Percentiles rank a stretch among this genome's conserved stretches.
Evolutionary conservation across 1,140 invertebrate genomes (phyloP).

Genomic region (Zaprionus inermis): DNA sequence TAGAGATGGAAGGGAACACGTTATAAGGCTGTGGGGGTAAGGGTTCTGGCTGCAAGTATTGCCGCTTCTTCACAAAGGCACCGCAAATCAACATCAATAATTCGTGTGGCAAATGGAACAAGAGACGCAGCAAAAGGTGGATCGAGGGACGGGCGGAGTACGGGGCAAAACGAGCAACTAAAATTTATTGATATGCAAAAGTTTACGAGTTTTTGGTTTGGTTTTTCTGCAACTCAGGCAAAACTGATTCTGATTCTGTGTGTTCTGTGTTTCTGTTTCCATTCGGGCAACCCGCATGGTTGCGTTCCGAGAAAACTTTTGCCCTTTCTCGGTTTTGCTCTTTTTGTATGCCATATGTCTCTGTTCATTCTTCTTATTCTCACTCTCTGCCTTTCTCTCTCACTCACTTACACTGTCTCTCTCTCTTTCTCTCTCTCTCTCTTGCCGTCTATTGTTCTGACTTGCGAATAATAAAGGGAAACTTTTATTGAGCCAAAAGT

Average conservation of each 20-base stretch:
- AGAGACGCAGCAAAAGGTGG: constrained; percentile 7
- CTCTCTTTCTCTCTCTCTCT: background rate
- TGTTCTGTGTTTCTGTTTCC: constrained; percentile 32
- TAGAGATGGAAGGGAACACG: constrained; percentile 5
- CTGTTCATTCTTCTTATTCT: no score
- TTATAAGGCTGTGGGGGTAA: constrained; percentile 1
- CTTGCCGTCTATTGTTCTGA: constrained; percentile 65
- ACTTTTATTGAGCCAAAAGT: constrained; percentile 78
- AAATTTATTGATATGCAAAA: constrained; percentile 81
- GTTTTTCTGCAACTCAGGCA: constrained; percentile 43
- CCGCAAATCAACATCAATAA: constrained; percentile 81
- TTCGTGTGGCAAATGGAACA: constrained; percentile 52
- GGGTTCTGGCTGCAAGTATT: constrained; percentile 66
- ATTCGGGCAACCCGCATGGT: constrained; percentile 47
- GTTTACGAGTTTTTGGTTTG: constrained; percentile 69
- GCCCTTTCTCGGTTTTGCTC: constrained; percentile 37
- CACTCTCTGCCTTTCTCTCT: no score
- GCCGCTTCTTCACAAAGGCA: constrained; percentile 47
- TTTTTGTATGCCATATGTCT: constrained; percentile 65
- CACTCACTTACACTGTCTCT: background rate
- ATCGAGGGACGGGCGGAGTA: background rate
- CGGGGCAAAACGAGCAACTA: constrained; percentile 16
- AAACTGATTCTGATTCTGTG: constrained; percentile 28
- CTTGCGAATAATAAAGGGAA: constrained; percentile 71
- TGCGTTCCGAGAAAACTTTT: constrained; percentile 50